phyloP scores from a whole-genome alignment of 2,113 vertebrate genomes.

The Azemiops feae region DNA sequence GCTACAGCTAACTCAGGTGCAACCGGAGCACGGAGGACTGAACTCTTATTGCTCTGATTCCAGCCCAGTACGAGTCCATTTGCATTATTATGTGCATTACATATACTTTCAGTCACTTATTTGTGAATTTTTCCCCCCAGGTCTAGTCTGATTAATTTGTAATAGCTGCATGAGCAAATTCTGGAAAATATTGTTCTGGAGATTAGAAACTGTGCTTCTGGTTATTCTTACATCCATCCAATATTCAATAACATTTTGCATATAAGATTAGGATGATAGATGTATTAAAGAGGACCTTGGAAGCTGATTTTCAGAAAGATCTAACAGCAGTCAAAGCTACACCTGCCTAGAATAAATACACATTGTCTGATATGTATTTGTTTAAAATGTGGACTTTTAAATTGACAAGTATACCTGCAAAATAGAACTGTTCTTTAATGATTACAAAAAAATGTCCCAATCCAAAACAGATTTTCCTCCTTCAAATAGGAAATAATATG shows the following conservation, averaged over 20 bases:
- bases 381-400: neutral
- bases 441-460: neutral
- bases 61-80: constrained; percentile 67
- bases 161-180: neutral
- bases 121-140: neutral
- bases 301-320: neutral
- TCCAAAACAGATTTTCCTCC: neutral
- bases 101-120: constrained; percentile 57
- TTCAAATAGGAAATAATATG: neutral
- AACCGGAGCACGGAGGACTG: constrained; percentile 74
- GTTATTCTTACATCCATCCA: neutral
- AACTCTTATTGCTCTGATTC: constrained; percentile 72
- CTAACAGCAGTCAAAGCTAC: neutral
- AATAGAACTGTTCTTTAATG: neutral
- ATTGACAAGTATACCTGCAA: neutral
- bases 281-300: neutral
- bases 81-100: constrained; percentile 67
- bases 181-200: constrained; percentile 31
- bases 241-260: constrained; percentile 12
- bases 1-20: constrained; percentile 79
- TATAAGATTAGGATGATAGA: constrained; percentile 15
- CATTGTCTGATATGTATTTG: neutral
- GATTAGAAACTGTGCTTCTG: neutral
- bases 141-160: constrained; percentile 5
- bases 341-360: neutral